Conservation (phyloP, 2,113 vertebrate species). For the Argyrosomus japonicus region DNA sequence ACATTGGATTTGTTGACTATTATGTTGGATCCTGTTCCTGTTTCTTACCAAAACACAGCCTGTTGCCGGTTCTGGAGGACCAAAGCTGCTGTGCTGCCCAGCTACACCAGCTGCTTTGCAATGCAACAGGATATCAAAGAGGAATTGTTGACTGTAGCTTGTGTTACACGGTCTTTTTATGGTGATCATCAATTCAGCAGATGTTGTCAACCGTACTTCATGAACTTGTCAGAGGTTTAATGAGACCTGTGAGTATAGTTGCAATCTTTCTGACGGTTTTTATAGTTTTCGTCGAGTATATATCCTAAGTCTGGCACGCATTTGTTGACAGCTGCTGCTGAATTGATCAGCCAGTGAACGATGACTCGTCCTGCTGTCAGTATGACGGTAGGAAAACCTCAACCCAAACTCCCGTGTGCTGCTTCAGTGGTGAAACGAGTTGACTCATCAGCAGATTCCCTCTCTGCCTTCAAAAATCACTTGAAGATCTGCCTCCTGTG, state of each 20-base stretch:
- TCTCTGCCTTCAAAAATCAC: neutral
- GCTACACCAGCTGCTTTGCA: conserved; percentile 9
- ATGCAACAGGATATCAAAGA: conserved; percentile 46
- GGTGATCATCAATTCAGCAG: conserved; percentile 37
- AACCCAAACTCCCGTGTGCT: neutral
- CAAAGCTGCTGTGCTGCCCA: conserved; percentile 5
- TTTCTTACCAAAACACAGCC: conserved; percentile 27
- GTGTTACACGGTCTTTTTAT: conserved; percentile 24
- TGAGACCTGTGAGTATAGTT: neutral
- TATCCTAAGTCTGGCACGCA: neutral
- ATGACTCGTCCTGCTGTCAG: neutral
- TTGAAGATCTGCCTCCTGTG: neutral
- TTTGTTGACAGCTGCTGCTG: neutral
- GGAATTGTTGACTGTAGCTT: conserved; percentile 48
- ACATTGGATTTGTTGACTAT: conserved; percentile 19
- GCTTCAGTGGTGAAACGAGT: neutral
- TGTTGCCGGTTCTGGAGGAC: neutral
- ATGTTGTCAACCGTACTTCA: conserved; percentile 24
- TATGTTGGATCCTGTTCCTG: conserved; percentile 14
- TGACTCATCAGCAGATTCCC: neutral
- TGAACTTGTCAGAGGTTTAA: neutral
- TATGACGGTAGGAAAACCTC: neutral
- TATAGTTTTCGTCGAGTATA: neutral
- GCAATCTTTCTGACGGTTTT: neutral
- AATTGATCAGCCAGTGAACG: neutral